Evolutionary conservation across 1,140 invertebrate species (phyloP).

Genomic region (Lordiphosa collinella): DNA sequence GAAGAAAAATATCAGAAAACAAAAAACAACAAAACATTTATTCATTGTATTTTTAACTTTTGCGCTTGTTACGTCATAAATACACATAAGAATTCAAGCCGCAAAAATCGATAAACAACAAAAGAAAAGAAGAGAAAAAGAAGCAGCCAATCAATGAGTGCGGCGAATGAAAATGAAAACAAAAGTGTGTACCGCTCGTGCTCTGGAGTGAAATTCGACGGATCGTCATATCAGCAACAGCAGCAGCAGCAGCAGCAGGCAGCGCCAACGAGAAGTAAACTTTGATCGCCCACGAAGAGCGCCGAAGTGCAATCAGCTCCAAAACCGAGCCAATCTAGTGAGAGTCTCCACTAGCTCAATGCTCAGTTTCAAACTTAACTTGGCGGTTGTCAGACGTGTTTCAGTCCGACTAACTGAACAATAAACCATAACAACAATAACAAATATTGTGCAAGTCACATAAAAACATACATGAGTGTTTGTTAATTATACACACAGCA

Average conservation of each 20-base stretch:
- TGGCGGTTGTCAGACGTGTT: constrained; percentile 37
- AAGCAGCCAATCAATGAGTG: constrained; percentile 21
- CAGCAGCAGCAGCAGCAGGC: background rate
- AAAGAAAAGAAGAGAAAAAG: constrained; percentile 3
- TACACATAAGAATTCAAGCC: constrained; percentile 19
- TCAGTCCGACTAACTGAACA: constrained; percentile 1
- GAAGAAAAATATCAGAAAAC: no score
- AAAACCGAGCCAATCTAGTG: background rate
- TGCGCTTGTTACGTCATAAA: constrained; percentile 42
- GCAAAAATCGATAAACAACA: constrained; percentile 30
- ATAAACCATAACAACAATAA: constrained; percentile 1
- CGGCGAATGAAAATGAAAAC: constrained; percentile 31
- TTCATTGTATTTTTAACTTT: constrained; percentile 21
- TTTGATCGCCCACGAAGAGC: background rate
- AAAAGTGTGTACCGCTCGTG: constrained; percentile 25
- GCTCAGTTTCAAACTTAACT: constrained; percentile 43
- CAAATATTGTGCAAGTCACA: constrained; percentile 55
- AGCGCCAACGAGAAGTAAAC: background rate
- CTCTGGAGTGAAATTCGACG: constrained; percentile 8
- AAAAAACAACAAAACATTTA: constrained; percentile 3
- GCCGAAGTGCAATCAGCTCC: constrained; percentile 5
- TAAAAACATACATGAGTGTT: constrained; percentile 18
- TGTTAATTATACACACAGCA: constrained; percentile 47
- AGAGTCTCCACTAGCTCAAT: constrained; percentile 8
- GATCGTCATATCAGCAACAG: constrained; percentile 6